Conservation (phyloP, 53 echinoderm and acorn worm species). For the Patiria pectinifera region DNA sequence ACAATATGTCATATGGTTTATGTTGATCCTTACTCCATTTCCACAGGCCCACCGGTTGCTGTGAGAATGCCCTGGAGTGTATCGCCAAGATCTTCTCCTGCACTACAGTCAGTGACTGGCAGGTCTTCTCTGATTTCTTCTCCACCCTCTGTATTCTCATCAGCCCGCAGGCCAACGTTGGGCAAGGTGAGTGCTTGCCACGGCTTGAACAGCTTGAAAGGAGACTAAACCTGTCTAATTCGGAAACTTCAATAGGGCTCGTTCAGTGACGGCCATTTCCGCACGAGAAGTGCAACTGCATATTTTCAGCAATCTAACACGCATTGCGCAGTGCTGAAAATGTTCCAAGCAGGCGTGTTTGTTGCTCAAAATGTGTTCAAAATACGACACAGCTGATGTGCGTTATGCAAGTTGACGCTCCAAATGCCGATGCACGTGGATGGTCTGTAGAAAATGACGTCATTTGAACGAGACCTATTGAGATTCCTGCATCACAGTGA, state of each 20-base stretch:
- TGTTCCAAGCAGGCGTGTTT: no score
- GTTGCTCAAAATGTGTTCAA: no score
- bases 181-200: slow-evolving; percentile 66
- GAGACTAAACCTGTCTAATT: not conserved
- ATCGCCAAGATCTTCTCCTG: slow-evolving; percentile 63
- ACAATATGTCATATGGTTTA: not conserved
- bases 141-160: slow-evolving; percentile 72
- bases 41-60: slow-evolving; percentile 59
- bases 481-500: no score
- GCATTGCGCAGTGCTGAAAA: no score
- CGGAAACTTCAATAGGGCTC: not conserved
- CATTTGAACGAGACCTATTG: no score
- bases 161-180: slow-evolving; percentile 59
- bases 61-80: slow-evolving; percentile 75
- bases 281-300: no score
- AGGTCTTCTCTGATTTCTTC: slow-evolving; percentile 86
- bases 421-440: no score
- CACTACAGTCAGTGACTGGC: slow-evolving; percentile 69
- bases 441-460: no score
- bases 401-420: no score
- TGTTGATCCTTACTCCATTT: not conserved
- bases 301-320: no score
- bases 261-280: no score
- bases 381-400: no score
- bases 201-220: not conserved